Conservation (phyloP, 2,113 vertebrate species). For the Thomomys bottae region DNA sequence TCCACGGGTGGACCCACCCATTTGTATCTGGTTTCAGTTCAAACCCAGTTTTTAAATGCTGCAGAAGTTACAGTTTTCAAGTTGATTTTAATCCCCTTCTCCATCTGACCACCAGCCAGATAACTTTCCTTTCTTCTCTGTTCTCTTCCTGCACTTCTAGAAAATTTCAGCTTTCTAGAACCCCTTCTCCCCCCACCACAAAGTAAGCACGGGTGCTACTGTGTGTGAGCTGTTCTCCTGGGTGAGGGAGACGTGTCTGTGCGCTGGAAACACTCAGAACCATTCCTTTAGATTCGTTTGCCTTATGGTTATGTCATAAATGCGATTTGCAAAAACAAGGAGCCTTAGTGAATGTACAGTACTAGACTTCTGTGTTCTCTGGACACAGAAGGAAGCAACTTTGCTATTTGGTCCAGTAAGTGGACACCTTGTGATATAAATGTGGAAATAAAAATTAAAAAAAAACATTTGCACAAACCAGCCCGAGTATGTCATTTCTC, state of each 20-base stretch:
- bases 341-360: slow-evolving; percentile 96
- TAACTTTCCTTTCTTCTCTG: slow-evolving; percentile 78
- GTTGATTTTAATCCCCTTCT: slow-evolving; percentile 75
- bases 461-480: slow-evolving; percentile 88
- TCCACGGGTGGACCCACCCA: slow-evolving; percentile 84
- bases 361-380: slow-evolving; percentile 91
- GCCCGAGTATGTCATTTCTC: slow-evolving; percentile 76
- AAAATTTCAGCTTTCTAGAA: slow-evolving; percentile 84
- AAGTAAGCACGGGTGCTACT: slow-evolving; percentile 87
- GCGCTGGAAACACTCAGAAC: slow-evolving; percentile 94
- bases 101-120: slow-evolving; percentile 82
- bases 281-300: slow-evolving; percentile 97
- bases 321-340: slow-evolving; percentile 92
- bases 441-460: slow-evolving; percentile 94
- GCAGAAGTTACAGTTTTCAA: slow-evolving; percentile 83
- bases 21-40: slow-evolving; percentile 84
- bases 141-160: slow-evolving; percentile 79
- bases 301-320: slow-evolving; percentile 93
- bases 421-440: slow-evolving; percentile 96
- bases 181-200: slow-evolving; percentile 54
- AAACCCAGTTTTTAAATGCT: slow-evolving; percentile 86
- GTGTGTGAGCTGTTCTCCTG: slow-evolving; percentile 89
- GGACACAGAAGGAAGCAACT: slow-evolving; percentile 92
- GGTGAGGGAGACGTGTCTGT: slow-evolving; percentile 88
- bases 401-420: slow-evolving; percentile 95